phyloP scores from a whole-genome alignment of 2,113 vertebrate genomes.

The Carlito syrichta region DNA sequence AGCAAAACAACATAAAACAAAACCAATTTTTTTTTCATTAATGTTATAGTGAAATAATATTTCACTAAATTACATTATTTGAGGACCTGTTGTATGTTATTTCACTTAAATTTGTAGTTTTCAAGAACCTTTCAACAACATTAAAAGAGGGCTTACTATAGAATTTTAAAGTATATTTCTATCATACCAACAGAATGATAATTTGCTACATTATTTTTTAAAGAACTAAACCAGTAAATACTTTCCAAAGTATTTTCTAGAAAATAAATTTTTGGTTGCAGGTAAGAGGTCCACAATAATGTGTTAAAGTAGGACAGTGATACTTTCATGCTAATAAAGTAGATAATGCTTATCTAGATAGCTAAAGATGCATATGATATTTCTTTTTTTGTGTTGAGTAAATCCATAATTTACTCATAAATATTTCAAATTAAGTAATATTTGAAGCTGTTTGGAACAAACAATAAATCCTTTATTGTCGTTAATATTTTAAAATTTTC shows the following conservation, averaged over 20 bases:
- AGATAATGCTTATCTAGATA: background rate
- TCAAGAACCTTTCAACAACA: background rate
- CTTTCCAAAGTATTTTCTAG: background rate
- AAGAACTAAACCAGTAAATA: background rate
- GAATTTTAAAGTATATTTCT: background rate
- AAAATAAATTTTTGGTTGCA: background rate
- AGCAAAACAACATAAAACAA: background rate
- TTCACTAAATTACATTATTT: background rate
- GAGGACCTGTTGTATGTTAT: background rate
- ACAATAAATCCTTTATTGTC: background rate
- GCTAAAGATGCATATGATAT: background rate
- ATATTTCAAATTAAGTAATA: slow-evolving; percentile 8
- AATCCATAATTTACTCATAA: background rate
- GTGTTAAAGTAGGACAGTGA: background rate
- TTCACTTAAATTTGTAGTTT: background rate
- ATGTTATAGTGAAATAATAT: background rate
- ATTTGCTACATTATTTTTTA: slow-evolving; percentile 6
- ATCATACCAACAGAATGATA: background rate
- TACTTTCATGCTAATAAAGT: background rate
- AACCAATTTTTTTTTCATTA: background rate
- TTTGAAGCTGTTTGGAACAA: background rate
- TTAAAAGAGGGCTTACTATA: background rate
- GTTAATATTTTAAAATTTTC: background rate
- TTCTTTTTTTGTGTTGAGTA: background rate
- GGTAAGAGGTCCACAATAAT: background rate